Conservation (phyloP, 2,113 vertebrate genomes). For the Chroicocephalus ridibundus region DNA sequence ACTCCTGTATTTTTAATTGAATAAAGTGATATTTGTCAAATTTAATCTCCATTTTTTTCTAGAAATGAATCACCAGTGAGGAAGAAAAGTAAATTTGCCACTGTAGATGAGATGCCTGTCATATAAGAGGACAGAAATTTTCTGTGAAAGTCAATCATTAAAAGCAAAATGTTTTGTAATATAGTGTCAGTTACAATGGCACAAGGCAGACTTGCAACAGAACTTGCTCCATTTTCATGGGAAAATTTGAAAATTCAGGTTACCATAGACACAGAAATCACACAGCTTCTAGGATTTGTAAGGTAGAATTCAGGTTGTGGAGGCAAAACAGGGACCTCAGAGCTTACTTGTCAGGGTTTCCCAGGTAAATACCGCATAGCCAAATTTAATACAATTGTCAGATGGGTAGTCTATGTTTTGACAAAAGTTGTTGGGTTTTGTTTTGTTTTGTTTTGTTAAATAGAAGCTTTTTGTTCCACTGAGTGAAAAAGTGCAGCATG, state of each 20-base stretch:
- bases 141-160: not conserved
- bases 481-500: not conserved
- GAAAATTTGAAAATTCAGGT: not conserved
- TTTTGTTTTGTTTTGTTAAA: not conserved
- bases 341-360: not conserved
- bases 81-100: not conserved
- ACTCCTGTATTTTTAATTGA: not conserved
- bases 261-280: not conserved
- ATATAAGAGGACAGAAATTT: not conserved
- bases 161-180: not conserved
- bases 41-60: not conserved
- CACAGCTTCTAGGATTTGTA: not conserved
- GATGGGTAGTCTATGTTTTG: not conserved
- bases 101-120: rapidly evolving
- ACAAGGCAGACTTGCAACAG: not conserved
- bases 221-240: not conserved
- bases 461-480: not conserved
- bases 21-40: not conserved
- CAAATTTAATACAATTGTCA: not conserved
- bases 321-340: not conserved
- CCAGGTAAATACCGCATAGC: not conserved
- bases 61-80: not conserved
- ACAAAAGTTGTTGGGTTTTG: not conserved
- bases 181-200: not conserved
- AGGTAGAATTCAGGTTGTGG: not conserved